A percentile compares a stretch with the other conserved stretches of the same genome.
Conservation (phyloP, 2,113 vertebrate species). For the Xiphophorus couchianus region DNA sequence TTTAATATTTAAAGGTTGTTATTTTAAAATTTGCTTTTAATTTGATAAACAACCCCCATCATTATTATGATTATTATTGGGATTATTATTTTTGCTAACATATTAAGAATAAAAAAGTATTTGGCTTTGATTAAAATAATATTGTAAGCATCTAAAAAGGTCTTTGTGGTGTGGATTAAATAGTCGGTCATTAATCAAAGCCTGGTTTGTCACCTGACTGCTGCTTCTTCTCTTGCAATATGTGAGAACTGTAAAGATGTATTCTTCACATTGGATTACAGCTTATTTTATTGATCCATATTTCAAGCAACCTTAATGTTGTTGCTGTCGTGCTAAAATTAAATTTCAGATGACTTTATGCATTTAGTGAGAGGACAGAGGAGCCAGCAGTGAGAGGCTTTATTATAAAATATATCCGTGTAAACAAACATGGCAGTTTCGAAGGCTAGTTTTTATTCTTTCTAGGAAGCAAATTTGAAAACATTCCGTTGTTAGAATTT, state of each 20-base stretch:
- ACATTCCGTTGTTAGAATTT: conserved; percentile 7
- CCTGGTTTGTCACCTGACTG: conserved; percentile 32
- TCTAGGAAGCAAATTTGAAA: conserved; percentile 18
- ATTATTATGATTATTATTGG: not conserved
- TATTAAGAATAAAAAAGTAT: conserved; percentile 16
- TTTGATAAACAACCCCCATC: not conserved
- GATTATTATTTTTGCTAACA: conserved; percentile 16
- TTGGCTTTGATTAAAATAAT: not conserved
- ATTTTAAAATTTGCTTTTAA: not conserved
- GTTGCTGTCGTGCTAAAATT: conserved; percentile 1
- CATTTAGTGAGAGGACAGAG: not conserved
- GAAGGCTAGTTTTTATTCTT: conserved; percentile 22
- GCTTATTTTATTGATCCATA: conserved; percentile 21
- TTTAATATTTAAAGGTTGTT: not conserved
- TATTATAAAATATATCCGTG: not conserved
- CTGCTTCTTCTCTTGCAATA: conserved; percentile 27
- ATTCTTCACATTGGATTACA: conserved; percentile 13
- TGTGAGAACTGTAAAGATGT: conserved; percentile 27
- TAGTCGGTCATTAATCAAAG: conserved; percentile 39
- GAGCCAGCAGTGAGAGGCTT: not conserved
- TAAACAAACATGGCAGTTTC: conserved; percentile 8
- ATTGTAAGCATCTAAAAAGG: conserved; percentile 22
- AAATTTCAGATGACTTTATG: not conserved
- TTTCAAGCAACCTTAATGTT: conserved; percentile 25
- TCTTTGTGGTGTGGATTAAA: conserved; percentile 26